A percentile compares a stretch with the other conserved stretches of the same genome.
phyloP scores from a whole-genome alignment of 2,797 vertebrate species.

The Carapus acus region DNA sequence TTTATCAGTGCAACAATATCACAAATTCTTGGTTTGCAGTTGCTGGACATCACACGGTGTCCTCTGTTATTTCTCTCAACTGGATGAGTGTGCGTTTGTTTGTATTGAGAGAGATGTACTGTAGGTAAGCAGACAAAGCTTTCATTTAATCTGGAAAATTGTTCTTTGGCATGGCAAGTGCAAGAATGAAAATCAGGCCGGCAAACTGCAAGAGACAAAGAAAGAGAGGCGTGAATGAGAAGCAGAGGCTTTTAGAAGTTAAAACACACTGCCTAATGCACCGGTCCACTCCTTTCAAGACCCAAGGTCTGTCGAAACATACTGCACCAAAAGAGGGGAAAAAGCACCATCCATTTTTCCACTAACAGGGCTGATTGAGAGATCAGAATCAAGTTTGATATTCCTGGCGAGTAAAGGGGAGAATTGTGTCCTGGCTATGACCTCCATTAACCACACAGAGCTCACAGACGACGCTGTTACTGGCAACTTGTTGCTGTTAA shows the following conservation, averaged over 20 bases:
- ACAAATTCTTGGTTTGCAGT: too few relatives aligned
- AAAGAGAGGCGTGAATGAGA: conserved; percentile 29
- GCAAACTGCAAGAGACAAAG: conserved; percentile 23
- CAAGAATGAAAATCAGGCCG: conserved; percentile 6
- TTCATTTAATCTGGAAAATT: conserved; percentile 14
- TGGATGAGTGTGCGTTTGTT: conserved; percentile 1
- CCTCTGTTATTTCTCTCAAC: conserved; percentile 4
- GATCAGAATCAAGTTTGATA: conserved; percentile 25
- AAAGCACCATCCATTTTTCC: conserved; percentile 2
- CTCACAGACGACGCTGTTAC: conserved; percentile 41
- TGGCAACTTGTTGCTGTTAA: conserved; percentile 47
- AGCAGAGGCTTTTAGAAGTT: conserved; percentile 24
- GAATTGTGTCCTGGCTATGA: conserved; percentile 28
- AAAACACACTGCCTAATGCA: conserved; percentile 24
- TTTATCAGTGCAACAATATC: too few relatives aligned
- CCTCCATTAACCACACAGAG: conserved; percentile 11
- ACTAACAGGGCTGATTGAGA: conserved; percentile 21
- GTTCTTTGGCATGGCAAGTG: conserved; percentile 20
- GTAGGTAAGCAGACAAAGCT: conserved; percentile 5
- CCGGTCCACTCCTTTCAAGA: conserved; percentile 42
- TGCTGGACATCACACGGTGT: not conserved
- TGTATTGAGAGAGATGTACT: conserved; percentile 4
- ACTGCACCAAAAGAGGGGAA: conserved; percentile 11
- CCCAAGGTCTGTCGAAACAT: conserved; percentile 33
- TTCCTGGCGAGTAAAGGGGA: conserved; percentile 18